Evolutionary conservation across 64 coral and sea anemone species (phyloP).

Genomic region (Montipora sp.): DNA sequence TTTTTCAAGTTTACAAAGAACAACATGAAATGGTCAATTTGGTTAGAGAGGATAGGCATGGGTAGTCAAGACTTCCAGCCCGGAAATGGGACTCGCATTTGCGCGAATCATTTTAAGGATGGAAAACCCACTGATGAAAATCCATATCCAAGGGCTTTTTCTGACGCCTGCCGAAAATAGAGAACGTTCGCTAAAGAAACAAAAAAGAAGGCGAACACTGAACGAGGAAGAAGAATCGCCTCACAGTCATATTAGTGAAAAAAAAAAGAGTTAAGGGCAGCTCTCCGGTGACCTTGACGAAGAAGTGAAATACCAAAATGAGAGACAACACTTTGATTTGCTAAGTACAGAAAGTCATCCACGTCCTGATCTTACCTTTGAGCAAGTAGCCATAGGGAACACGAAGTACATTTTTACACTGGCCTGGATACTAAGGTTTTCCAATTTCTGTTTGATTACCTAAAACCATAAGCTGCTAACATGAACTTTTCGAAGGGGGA

Average conservation of each 20-base stretch:
- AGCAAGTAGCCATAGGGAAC: slow-evolving; percentile 42
- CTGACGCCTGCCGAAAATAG: slow-evolving; percentile 24
- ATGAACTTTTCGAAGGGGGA: slow-evolving; percentile 61
- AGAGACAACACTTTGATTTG: not conserved
- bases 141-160: slow-evolving; percentile 49
- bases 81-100: slow-evolving; percentile 21
- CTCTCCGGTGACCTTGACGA: not conserved
- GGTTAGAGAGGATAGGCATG: slow-evolving; percentile 26
- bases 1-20: slow-evolving; percentile 26
- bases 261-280: slow-evolving; percentile 4
- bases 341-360: slow-evolving; percentile 3
- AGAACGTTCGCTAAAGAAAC: slow-evolving; percentile 38
- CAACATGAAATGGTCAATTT: not conserved
- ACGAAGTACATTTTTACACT: slow-evolving; percentile 41
- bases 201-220: not conserved
- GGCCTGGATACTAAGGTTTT: slow-evolving; percentile 32
- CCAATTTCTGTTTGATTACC: slow-evolving; percentile 26
- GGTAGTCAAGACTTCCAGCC: slow-evolving; percentile 30
- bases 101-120: too few relatives aligned
- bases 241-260: slow-evolving; percentile 6
- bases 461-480: slow-evolving; percentile 57
- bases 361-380: slow-evolving; percentile 49
- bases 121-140: slow-evolving; percentile 6
- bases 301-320: slow-evolving; percentile 1
- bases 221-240: not conserved